Evolutionary conservation across 2,113 vertebrate genomes (phyloP), one percentile per base, ranked within the genome.

Genomic region (Penelope pileata): DNA sequence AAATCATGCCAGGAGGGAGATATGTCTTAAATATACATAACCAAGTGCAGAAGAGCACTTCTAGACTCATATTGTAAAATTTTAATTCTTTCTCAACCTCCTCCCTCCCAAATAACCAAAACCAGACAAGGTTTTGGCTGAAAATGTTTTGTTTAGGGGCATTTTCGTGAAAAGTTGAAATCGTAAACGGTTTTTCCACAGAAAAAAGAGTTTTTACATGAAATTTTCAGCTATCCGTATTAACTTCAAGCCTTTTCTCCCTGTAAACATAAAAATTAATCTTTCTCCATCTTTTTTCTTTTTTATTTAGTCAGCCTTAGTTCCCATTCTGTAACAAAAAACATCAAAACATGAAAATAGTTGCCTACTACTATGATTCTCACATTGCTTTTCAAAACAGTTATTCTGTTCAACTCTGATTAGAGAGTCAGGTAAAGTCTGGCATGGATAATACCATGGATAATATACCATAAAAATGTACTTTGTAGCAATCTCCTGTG

Each of bases 1-100:
- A 90, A 95, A 95, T 67, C 90, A 80, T 91, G 93, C 90, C 82
- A 95, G 87, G 84, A 96, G 91, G 93, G 64, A 97, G 95, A 84
- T 89, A 83, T 91, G 87, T 93, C 93, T 86, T 91, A 94, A 96
- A 92, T 74, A 77, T 69, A 80, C 75, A 94, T 95, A 96, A 95
- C 93, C 54, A 95, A 95, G 89, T 63, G 87, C 91, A 96, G 90
- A 96, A 93, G 59, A 86, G 26, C 26, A 21, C 32, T 94, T 88
- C 59, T 90, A 90, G 53, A 76, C 63, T 27, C 75, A 42, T 91
- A 91, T 73, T 96, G 96, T 95, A 96, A 93, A 93, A 66, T 88
- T 45, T 90, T 88, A 94, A 93, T 96, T 93, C 85, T 94, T 93
- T 82, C n/a, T 80, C 82, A 83, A 83, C 45, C 42, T 93, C 92